phyloP scores from a whole-genome alignment of 2,113 vertebrate species.

The Carollia perspicillata region DNA sequence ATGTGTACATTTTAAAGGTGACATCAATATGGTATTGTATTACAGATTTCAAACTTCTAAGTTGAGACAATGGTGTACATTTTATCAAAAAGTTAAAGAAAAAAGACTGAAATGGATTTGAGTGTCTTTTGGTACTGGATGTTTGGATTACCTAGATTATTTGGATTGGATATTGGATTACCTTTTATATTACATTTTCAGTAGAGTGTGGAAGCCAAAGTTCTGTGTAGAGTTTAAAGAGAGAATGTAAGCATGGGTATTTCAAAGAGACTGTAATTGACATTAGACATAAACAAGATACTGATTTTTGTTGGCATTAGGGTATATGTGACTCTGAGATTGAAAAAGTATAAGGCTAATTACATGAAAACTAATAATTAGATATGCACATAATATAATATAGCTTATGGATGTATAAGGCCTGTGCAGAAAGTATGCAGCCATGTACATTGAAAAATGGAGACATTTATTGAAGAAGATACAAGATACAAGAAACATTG shows the following conservation, averaged over 20 bases:
- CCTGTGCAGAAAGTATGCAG: too few species aligned
- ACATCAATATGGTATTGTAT: background rate
- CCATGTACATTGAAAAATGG: too few species aligned
- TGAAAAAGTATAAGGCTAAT: background rate
- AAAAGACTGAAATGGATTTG: background rate
- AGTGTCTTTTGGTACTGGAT: background rate
- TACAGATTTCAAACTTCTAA: background rate
- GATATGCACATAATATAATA: background rate
- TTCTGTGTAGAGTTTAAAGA: background rate
- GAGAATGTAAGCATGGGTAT: background rate
- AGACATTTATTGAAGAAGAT: too few species aligned
- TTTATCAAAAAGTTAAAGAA: background rate
- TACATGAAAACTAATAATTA: background rate
- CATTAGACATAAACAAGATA: background rate
- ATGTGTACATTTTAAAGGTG: background rate
- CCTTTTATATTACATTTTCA: background rate
- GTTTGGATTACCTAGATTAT: background rate
- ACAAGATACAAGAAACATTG: too few species aligned
- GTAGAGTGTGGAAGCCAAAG: background rate
- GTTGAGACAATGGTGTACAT: background rate
- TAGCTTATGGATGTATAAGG: background rate
- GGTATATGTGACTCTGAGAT: background rate
- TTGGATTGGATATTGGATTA: slow-evolving; percentile 4
- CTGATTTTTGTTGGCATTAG: slow-evolving; percentile 23
- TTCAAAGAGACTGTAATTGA: background rate